Conservation (phyloP, 2,113 vertebrate genomes). For the Azemiops feae region DNA sequence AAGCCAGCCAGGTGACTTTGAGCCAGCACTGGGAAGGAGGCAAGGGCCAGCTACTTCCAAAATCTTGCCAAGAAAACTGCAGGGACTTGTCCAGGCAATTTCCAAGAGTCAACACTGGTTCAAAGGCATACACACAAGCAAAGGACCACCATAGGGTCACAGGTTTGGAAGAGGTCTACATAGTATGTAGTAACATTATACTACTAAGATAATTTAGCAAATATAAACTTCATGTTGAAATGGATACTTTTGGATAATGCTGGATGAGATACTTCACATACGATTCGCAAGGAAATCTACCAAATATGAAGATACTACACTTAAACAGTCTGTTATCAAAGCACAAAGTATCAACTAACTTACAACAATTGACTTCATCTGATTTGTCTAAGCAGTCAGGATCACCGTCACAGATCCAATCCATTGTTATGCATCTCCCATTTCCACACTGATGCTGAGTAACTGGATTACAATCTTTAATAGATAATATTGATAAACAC, state of each 20-base stretch:
- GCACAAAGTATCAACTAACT: constrained; percentile 59
- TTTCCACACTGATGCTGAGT: constrained; percentile 85
- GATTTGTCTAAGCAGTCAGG: constrained; percentile 93
- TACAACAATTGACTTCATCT: constrained; percentile 95
- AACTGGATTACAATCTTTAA: constrained; percentile 76
- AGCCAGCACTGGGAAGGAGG: background rate
- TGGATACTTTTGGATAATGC: background rate
- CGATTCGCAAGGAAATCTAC: background rate
- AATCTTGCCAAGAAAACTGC: background rate
- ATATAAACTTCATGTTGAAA: background rate
- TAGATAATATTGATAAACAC: background rate
- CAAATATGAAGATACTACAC: background rate
- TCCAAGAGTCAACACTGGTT: background rate
- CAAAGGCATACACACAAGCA: background rate
- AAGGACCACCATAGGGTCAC: background rate
- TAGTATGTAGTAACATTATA: background rate
- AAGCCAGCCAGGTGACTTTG: background rate
- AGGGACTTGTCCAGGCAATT: background rate
- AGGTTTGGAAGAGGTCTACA: background rate
- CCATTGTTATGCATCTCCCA: constrained; percentile 82
- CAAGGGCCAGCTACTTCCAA: background rate
- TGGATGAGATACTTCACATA: background rate
- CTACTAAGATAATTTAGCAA: background rate
- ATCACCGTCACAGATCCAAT: constrained; percentile 96
- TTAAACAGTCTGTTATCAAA: background rate